Conservation (phyloP, 1,140 invertebrate genomes). For the Zaprionus ghesquierei region DNA sequence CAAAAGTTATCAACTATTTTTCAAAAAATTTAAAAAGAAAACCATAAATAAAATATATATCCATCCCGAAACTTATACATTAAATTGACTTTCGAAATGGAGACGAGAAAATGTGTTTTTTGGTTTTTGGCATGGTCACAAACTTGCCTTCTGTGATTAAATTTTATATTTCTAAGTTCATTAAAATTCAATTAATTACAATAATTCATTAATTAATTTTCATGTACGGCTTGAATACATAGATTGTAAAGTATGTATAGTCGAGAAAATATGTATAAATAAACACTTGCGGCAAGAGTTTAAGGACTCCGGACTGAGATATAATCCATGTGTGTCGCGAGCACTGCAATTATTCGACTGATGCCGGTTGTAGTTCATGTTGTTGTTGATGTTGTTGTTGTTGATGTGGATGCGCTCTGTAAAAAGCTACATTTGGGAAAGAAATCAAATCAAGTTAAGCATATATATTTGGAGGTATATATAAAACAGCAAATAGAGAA, state of each 20-base stretch:
- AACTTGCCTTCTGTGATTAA: slow-evolving; percentile 65
- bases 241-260: slow-evolving; percentile 31
- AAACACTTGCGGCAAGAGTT: slow-evolving; percentile 60
- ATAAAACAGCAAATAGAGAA: slow-evolving; percentile 57
- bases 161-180: slow-evolving; percentile 67
- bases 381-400: slow-evolving; percentile 33
- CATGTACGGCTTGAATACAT: slow-evolving; percentile 49
- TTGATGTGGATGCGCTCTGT: slow-evolving; percentile 61
- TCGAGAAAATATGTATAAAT: slow-evolving; percentile 15
- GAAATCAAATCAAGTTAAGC: slow-evolving; percentile 77
- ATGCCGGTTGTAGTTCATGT: slow-evolving; percentile 43
- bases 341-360: slow-evolving; percentile 34
- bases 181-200: slow-evolving; percentile 72
- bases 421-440: slow-evolving; percentile 79
- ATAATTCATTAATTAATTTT: slow-evolving; percentile 63
- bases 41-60: neutral
- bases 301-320: slow-evolving; percentile 48
- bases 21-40: neutral
- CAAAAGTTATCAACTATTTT: neutral
- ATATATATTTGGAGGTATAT: slow-evolving; percentile 57
- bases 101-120: neutral
- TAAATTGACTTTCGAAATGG: neutral
- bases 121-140: slow-evolving; percentile 64
- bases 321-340: slow-evolving; percentile 36
- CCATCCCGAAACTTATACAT: neutral